Evolutionary conservation across 2,888 invertebrate genomes (phyloP).

Genomic region (Ectobius pallidus): DNA sequence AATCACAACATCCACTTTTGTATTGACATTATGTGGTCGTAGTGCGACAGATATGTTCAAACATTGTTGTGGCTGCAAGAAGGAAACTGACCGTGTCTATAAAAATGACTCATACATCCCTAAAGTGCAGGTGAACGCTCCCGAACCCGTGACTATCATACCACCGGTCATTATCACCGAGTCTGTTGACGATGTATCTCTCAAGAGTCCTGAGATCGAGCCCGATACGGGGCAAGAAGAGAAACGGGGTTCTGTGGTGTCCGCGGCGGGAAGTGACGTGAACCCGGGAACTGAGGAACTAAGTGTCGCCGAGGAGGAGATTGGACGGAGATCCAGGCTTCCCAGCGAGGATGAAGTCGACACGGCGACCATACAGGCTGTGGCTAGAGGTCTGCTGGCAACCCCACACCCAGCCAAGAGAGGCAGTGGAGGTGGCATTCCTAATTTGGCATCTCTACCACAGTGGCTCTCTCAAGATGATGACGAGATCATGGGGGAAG

Average conservation of each 20-base stretch:
- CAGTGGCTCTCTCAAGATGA: slow-evolving; percentile 47
- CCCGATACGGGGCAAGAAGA: not conserved
- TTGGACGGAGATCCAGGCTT: not conserved
- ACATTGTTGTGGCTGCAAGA: slow-evolving; percentile 45
- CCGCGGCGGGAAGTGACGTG: not conserved
- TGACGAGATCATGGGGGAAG: slow-evolving; percentile 48
- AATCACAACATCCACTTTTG: no score
- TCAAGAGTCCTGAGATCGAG: not conserved
- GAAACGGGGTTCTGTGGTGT: not conserved
- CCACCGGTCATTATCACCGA: not conserved
- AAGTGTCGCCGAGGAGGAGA: not conserved
- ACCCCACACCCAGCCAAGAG: slow-evolving; percentile 43
- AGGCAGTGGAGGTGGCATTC: slow-evolving; percentile 38
- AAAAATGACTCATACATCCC: not conserved
- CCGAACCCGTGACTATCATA: no score
- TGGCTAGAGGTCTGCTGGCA: slow-evolving; percentile 31
- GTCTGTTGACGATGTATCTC: not conserved
- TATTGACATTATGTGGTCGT: no score
- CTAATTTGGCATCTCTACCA: slow-evolving; percentile 37
- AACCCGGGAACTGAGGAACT: not conserved
- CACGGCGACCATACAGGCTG: slow-evolving; percentile 20
- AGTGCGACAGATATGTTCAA: slow-evolving; percentile 38
- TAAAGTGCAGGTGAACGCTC: no score
- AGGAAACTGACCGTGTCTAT: no score
- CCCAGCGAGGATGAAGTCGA: not conserved